A percentile compares a stretch with the other conserved stretches of the same genome.
Conservation (phyloP, 1,140 invertebrate genomes). For the Bombus ignitus region DNA sequence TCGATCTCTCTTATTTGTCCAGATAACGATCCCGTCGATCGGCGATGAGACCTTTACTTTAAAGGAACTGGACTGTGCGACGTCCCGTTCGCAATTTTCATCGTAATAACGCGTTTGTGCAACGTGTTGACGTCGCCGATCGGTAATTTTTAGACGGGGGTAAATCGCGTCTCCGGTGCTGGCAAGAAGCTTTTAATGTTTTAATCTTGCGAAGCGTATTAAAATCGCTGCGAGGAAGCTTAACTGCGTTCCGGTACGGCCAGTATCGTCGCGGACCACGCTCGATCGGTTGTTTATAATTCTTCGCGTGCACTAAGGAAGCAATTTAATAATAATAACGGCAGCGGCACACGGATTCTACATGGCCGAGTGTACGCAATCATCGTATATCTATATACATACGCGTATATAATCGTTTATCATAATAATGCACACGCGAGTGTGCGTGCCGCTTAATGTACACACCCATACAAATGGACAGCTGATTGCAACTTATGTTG, state of each 20-base stretch:
- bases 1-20: conserved; percentile 28
- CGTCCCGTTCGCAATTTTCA: conserved; percentile 16
- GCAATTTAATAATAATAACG: conserved; percentile 57
- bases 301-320: conserved; percentile 52
- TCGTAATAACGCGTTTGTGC: conserved; percentile 10
- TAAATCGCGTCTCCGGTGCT: no score
- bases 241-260: background rate
- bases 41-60: background rate
- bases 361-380: conserved; percentile 4
- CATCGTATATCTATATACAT: conserved; percentile 13
- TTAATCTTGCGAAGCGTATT: conserved; percentile 23
- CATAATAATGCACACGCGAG: conserved; percentile 24
- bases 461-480: conserved; percentile 41
- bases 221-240: conserved; percentile 24
- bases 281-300: conserved; percentile 58
- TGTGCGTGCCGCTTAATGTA: conserved; percentile 14
- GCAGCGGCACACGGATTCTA: conserved; percentile 28
- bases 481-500: conserved; percentile 53
- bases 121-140: background rate
- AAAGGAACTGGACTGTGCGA: background rate
- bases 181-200: conserved; percentile 31
- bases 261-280: background rate
- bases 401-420: conserved; percentile 52
- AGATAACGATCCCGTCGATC: background rate
- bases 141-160: background rate